phyloP scores from a whole-genome alignment of 2,797 vertebrate species.

The Tragelaphus eurycerus region DNA sequence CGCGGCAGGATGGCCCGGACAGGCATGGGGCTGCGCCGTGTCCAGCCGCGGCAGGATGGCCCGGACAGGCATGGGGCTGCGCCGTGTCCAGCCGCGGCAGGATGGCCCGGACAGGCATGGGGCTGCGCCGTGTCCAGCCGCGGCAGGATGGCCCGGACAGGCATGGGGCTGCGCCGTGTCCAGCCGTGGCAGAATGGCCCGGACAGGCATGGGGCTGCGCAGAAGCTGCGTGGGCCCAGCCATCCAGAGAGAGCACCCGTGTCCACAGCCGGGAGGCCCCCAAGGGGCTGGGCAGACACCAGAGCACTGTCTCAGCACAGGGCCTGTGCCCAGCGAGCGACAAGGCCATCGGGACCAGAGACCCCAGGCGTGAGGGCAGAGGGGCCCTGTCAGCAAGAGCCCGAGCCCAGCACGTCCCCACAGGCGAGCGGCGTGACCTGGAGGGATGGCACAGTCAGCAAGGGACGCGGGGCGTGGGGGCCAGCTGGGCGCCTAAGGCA shows the following conservation, averaged over 20 bases:
- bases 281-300: fast-evolving
- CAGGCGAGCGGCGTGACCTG: fast-evolving
- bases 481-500: fast-evolving
- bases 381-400: background rate
- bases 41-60: fast-evolving
- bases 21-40: fast-evolving
- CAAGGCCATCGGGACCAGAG: background rate
- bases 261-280: background rate
- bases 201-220: fast-evolving
- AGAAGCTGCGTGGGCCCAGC: background rate
- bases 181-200: background rate
- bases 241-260: background rate
- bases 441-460: fast-evolving
- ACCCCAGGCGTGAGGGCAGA: fast-evolving
- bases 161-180: fast-evolving
- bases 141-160: background rate
- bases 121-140: fast-evolving
- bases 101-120: background rate
- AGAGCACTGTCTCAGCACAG: fast-evolving
- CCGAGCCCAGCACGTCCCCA: background rate
- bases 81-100: fast-evolving
- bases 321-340: fast-evolving
- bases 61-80: fast-evolving
- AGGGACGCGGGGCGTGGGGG: background rate
- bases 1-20: background rate